Evolutionary conservation across 1,140 invertebrate species (phyloP).

Genomic region (Dolichoris vasculosae): DNA sequence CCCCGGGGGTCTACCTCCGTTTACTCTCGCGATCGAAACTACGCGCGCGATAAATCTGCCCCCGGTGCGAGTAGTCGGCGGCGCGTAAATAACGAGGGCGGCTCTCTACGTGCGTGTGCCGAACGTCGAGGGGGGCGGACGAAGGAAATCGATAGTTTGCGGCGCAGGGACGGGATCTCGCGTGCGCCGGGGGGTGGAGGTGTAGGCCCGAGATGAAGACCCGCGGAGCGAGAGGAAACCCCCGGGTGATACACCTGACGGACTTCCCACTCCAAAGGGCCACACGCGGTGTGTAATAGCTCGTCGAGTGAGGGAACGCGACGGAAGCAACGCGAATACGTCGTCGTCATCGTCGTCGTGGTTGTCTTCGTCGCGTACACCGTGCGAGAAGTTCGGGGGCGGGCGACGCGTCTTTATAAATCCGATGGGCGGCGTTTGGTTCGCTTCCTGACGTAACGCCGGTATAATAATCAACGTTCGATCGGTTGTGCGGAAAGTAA

Average conservation of each 20-base stretch:
- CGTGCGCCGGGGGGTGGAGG: conserved; percentile 41
- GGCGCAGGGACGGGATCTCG: conserved; percentile 22
- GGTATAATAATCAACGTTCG: no score
- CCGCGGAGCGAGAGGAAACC: conserved; percentile 72
- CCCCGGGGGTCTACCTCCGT: no score
- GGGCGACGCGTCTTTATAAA: no score
- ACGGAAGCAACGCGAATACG: neutral
- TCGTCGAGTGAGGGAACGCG: neutral
- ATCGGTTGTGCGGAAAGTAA: no score
- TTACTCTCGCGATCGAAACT: neutral
- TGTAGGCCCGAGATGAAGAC: conserved; percentile 65
- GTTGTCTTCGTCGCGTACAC: no score
- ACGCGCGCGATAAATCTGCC: neutral
- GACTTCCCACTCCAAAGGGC: conserved; percentile 71
- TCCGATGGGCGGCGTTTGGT: no score
- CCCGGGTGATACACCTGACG: conserved; percentile 68
- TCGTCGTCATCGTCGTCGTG: neutral
- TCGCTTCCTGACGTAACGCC: no score
- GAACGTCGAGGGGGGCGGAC: conserved; percentile 52
- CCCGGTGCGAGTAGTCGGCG: neutral
- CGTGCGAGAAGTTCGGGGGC: no score
- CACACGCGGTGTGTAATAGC: no score
- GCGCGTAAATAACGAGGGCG: neutral
- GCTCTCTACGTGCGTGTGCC: neutral
- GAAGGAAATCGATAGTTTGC: conserved; percentile 65